Percentiles rank a stretch among this genome's conserved stretches.
Evolutionary conservation across 2,888 invertebrate genomes (phyloP).

Genomic region (Nasonia oneida): DNA sequence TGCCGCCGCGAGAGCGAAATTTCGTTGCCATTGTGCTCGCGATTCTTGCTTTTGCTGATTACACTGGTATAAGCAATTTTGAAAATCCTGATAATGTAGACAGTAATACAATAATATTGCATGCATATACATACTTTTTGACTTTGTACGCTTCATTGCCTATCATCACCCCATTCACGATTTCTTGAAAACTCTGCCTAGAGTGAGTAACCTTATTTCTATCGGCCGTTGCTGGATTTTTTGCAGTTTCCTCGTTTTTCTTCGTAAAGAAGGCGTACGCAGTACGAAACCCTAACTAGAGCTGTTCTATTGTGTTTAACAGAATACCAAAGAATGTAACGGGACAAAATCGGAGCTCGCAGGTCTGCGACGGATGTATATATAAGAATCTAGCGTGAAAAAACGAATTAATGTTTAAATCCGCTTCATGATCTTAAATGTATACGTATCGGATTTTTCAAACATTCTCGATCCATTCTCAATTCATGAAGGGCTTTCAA

Average conservation of each 20-base stretch:
- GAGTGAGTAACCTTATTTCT: neutral
- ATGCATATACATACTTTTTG: neutral
- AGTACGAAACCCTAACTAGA: constrained; percentile 30
- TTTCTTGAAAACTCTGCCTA: neutral
- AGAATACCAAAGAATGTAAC: constrained; percentile 57
- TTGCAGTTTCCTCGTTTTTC: neutral
- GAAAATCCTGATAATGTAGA: neutral
- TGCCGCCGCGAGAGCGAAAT: neutral
- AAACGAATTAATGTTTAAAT: constrained; percentile 37
- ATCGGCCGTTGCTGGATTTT: neutral
- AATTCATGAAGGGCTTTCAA: too few relatives aligned
- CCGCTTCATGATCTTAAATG: constrained; percentile 25
- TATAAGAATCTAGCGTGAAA: constrained; percentile 20
- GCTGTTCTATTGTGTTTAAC: constrained; percentile 26
- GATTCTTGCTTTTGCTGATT: neutral
- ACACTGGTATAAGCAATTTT: neutral
- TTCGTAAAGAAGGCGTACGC: neutral
- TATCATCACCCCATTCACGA: neutral
- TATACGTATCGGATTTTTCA: neutral
- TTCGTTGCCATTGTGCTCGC: neutral
- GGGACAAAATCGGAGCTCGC: constrained; percentile 42
- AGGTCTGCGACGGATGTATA: constrained; percentile 20
- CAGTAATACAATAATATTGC: neutral
- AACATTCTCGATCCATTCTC: too few relatives aligned
- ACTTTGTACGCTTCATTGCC: neutral